Percentiles rank a stretch among this genome's conserved stretches.
Evolutionary conservation across 2,797 vertebrate genomes (phyloP).

Genomic region (Hephaestus fuliginosus): DNA sequence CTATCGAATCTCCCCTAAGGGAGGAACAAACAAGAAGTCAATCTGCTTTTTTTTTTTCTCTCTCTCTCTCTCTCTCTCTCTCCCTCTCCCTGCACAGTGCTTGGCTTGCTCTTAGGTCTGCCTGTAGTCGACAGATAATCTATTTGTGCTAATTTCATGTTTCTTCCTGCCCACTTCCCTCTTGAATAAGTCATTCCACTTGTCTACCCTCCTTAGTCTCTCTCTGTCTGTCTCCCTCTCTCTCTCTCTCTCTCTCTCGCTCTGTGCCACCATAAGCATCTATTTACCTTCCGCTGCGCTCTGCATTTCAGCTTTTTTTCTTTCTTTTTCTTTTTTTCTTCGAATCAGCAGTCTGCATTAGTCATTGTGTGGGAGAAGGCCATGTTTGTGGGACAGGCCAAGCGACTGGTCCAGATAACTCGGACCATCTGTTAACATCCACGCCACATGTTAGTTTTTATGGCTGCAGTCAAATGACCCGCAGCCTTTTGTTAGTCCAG

Average conservation of each 20-base stretch:
- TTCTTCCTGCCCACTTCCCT: slow-evolving; percentile 79
- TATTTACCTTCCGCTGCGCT: slow-evolving; percentile 68
- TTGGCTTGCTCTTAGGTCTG: slow-evolving; percentile 76
- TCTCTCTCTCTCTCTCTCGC: slow-evolving; percentile 38
- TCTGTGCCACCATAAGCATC: slow-evolving; percentile 62
- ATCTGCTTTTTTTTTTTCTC: slow-evolving; percentile 68
- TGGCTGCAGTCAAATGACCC: slow-evolving; percentile 44
- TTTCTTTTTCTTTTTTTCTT: slow-evolving; percentile 28
- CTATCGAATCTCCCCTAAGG: slow-evolving; percentile 78
- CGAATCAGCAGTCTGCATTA: slow-evolving; percentile 70
- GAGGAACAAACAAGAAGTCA: slow-evolving; percentile 82
- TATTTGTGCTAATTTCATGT: slow-evolving; percentile 88
- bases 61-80: slow-evolving; percentile 29
- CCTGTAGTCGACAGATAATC: slow-evolving; percentile 86
- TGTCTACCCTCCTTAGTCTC: slow-evolving; percentile 74
- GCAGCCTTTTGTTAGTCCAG: slow-evolving; percentile 40
- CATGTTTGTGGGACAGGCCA: slow-evolving; percentile 47
- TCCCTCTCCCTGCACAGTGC: slow-evolving; percentile 59
- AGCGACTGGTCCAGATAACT: slow-evolving; percentile 44
- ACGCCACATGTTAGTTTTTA: slow-evolving; percentile 45
- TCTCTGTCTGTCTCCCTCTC: slow-evolving; percentile 48
- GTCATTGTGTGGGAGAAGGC: slow-evolving; percentile 69
- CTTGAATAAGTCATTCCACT: slow-evolving; percentile 84
- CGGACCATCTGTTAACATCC: slow-evolving; percentile 65
- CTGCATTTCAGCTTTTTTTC: slow-evolving; percentile 60